Percentiles rank a stretch among this genome's conserved stretches.
Conservation (phyloP, 2,888 invertebrate species). For the Leptopilina drosophilae region DNA sequence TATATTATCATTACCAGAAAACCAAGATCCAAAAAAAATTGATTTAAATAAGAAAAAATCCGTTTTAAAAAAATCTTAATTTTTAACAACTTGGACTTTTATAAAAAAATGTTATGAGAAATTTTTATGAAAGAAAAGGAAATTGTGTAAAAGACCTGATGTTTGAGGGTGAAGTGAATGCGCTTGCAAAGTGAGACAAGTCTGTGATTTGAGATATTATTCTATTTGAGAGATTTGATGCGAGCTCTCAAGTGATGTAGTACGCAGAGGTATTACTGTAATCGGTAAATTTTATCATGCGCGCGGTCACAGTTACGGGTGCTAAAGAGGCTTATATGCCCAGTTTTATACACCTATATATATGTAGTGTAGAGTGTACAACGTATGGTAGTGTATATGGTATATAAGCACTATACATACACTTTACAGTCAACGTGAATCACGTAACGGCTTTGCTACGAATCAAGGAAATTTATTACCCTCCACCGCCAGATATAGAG, state of each 20-base stretch:
- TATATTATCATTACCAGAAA: too few species aligned
- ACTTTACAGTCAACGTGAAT: conserved; percentile 1
- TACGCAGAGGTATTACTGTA: conserved; percentile 19
- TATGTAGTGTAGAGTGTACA: not conserved
- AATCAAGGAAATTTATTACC: conserved; percentile 56
- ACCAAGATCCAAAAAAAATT: too few species aligned
- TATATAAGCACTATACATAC: not conserved
- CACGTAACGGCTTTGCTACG: conserved; percentile 32
- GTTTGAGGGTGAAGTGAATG: not conserved
- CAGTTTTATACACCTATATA: not conserved
- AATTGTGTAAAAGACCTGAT: not conserved
- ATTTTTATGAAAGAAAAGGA: not conserved
- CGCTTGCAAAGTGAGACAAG: conserved; percentile 1
- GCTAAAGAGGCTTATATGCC: conserved; percentile 26
- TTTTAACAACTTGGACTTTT: too few species aligned
- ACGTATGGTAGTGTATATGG: not conserved
- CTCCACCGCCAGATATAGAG: conserved; percentile 55
- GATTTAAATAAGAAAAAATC: too few species aligned
- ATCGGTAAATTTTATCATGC: conserved; percentile 31
- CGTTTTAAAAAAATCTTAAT: too few species aligned
- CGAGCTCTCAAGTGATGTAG: not conserved
- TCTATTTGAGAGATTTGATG: conserved; percentile 25
- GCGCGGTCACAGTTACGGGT: conserved; percentile 6
- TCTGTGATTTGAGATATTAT: conserved; percentile 15
- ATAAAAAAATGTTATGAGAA: too few species aligned